A percentile compares a stretch with the other conserved stretches of the same genome.
Evolutionary conservation across 2,888 invertebrate genomes (phyloP).

Genomic region (Sicus ferrugineus): DNA sequence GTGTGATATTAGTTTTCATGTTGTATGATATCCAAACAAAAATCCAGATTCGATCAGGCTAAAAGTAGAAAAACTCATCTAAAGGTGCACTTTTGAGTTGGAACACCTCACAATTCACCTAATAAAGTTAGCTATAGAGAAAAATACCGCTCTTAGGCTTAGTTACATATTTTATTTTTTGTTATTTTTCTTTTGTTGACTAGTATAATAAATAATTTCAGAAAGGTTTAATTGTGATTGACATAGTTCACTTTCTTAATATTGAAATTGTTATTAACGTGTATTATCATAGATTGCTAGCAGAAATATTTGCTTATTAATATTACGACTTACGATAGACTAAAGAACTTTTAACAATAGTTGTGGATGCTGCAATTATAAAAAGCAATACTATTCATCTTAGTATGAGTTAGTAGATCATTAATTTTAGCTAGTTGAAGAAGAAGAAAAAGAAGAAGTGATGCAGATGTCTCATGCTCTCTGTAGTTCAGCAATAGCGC

Average conservation of each 20-base stretch:
- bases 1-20: too few relatives aligned
- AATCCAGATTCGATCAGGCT: too few relatives aligned
- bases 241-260: conserved; percentile 12
- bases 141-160: too few relatives aligned
- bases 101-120: background rate
- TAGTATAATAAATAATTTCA: conserved; percentile 26
- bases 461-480: too few relatives aligned
- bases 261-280: conserved; percentile 16
- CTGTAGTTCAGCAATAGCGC: too few relatives aligned
- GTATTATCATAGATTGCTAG: background rate
- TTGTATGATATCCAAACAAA: too few relatives aligned
- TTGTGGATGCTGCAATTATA: background rate
- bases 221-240: conserved; percentile 6
- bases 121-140: background rate
- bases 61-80: too few relatives aligned
- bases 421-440: conserved; percentile 15
- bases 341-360: background rate
- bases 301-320: background rate
- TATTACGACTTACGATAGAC: background rate
- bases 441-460: background rate
- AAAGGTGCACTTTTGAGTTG: background rate
- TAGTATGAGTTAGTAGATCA: conserved; percentile 7
- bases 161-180: conserved; percentile 9
- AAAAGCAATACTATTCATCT: conserved; percentile 11
- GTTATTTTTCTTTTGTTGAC: conserved; percentile 18